Evolutionary conservation across 2,113 vertebrate genomes (phyloP).

Genomic region (Lynx canadensis): DNA sequence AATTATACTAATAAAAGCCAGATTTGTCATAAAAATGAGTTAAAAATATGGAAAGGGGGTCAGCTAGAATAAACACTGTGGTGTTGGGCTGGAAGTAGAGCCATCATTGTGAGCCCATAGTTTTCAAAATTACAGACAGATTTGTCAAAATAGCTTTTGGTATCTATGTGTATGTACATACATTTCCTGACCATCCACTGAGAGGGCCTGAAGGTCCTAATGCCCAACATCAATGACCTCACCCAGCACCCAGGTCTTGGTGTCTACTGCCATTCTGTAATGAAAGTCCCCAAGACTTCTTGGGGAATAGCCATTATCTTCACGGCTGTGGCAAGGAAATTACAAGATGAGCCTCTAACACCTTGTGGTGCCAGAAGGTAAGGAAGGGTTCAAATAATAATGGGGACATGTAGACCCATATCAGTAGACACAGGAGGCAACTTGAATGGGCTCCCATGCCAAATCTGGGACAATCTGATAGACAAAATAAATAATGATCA

Average conservation of each 20-base stretch:
- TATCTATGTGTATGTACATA: neutral
- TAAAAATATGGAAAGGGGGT: neutral
- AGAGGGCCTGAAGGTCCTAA: too few species aligned
- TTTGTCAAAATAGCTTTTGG: neutral
- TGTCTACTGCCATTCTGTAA: neutral
- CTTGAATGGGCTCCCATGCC: neutral
- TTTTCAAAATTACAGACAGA: neutral
- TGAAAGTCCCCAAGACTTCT: neutral
- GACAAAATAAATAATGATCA: neutral
- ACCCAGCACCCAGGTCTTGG: neutral
- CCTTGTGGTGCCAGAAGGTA: neutral
- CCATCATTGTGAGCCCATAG: neutral
- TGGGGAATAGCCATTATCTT: neutral
- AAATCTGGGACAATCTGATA: neutral
- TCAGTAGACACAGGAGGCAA: neutral
- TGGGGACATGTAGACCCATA: neutral
- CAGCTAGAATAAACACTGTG: neutral
- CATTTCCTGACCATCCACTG: neutral
- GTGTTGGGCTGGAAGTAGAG: neutral
- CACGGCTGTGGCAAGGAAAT: neutral
- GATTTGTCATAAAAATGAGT: neutral
- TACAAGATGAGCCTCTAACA: neutral
- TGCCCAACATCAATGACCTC: neutral
- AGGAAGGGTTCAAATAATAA: neutral
- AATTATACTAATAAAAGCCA: neutral